Base-by-base conservation (phyloP, 2,113 vertebrate genomes). In the Sprattus sprattus region DNA sequence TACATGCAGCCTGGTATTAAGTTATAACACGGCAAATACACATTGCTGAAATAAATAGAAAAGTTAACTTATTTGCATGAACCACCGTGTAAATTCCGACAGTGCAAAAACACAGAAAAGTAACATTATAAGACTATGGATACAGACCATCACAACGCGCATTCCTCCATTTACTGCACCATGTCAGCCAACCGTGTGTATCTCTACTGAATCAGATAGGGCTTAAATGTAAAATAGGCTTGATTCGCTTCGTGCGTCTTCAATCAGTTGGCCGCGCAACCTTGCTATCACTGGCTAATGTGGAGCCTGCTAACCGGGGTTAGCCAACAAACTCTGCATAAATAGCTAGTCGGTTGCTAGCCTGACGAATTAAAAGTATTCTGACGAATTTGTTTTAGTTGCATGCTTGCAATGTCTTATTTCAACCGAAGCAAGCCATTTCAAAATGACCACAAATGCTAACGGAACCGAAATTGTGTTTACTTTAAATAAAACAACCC, bases 401-500 rank as follows among this genome's bases (percentile, higher is more conserved):
- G 71, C 71, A 78, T 78, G 28, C 28, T 78, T 78, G 28, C 71
- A 32, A 39, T 39, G 3, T 6, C 39, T 4, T 3, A 2, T 16
- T 78, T 78, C 16, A 15, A 78, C 11, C 11, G 4, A 39, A 11
- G 25, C 13, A 13, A 32, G 10, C 5, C 32, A 78, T 18, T 39
- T 78, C 71, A 16, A 32, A 78, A 78, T 39, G 4, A 78, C 71
- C 4, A 32, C 16, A 16, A 25, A 39, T 39, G 28, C 15, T 78
- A 78, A 44, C 71, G 71, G 71, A 78, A 78, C 71, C 32, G 28
- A 78, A 78, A 78, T 78, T 39, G 44, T 91, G 90, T 93, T 95
- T 94, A 92, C 85, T 89, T 86, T 91, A 91, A 93, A 91, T 93
- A 91, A 95, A 94, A 93, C 92, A 93, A 94, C 90, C 92, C 90